phyloP scores from a whole-genome alignment of 1,140 invertebrate species.

The Diachasma alloeum region DNA sequence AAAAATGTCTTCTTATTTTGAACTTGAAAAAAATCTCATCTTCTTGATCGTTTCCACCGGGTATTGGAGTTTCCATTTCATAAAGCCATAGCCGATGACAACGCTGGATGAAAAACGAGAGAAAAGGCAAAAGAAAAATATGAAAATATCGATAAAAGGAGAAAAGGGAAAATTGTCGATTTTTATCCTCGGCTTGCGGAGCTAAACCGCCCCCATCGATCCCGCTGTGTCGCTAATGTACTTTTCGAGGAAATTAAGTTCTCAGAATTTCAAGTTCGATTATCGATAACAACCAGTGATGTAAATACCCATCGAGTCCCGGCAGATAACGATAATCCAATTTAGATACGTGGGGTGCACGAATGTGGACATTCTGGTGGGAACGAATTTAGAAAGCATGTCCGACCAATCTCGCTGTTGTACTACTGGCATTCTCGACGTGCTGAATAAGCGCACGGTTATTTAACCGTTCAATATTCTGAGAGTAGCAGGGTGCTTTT shows the following conservation, averaged over 20 bases:
- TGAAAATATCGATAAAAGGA: not conserved
- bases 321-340: not conserved
- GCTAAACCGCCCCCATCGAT: not conserved
- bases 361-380: not conserved
- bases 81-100: not conserved
- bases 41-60: not conserved
- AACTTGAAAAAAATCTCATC: no score
- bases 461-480: not conserved
- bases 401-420: not conserved
- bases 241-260: not conserved
- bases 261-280: not conserved
- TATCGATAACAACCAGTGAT: not conserved
- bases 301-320: not conserved
- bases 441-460: not conserved
- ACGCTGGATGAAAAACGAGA: not conserved
- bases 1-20: no score
- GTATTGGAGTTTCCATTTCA: not conserved
- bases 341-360: not conserved
- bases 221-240: not conserved
- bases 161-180: not conserved
- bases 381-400: constrained; percentile 4
- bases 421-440: not conserved
- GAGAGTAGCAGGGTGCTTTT: not conserved
- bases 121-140: not conserved
- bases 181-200: not conserved